Evolutionary conservation across 2,797 vertebrate species (phyloP).

Genomic region (Ceryle rudis): DNA sequence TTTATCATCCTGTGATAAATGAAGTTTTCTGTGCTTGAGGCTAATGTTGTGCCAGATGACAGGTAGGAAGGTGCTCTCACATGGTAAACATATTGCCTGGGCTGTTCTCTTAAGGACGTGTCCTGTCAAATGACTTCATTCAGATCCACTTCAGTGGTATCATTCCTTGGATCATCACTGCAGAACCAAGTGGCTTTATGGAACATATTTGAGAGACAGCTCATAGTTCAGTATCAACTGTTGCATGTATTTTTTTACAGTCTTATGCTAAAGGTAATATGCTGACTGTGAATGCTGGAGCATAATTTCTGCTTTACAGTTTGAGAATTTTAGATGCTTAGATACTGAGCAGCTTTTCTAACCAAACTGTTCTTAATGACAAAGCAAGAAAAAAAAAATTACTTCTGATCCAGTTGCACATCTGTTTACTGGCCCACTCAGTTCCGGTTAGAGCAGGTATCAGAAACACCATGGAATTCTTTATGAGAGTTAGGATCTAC

Average conservation of each 20-base stretch:
- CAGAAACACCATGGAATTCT: neutral
- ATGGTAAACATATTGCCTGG: neutral
- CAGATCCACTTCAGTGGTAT: accelerated
- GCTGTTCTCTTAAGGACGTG: neutral
- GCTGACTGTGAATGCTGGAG: neutral
- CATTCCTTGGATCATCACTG: neutral
- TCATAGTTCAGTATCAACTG: neutral
- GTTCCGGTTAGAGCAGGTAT: neutral
- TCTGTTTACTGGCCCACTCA: neutral
- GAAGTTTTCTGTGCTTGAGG: neutral
- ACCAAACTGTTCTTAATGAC: neutral
- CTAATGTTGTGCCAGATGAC: neutral
- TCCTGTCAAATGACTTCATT: neutral
- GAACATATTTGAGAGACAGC: neutral
- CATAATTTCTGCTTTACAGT: neutral
- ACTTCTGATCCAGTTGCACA: neutral
- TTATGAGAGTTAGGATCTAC: neutral
- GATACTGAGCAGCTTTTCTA: neutral
- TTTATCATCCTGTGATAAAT: neutral
- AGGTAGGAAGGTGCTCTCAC: neutral
- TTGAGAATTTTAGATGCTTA: neutral
- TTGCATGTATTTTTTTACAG: accelerated
- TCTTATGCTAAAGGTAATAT: neutral
- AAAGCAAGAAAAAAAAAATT: neutral
- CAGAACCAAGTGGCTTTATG: neutral